Evolutionary conservation across 2,797 vertebrate genomes (phyloP).

Genomic region (Sebastiscus albofasciatus): DNA sequence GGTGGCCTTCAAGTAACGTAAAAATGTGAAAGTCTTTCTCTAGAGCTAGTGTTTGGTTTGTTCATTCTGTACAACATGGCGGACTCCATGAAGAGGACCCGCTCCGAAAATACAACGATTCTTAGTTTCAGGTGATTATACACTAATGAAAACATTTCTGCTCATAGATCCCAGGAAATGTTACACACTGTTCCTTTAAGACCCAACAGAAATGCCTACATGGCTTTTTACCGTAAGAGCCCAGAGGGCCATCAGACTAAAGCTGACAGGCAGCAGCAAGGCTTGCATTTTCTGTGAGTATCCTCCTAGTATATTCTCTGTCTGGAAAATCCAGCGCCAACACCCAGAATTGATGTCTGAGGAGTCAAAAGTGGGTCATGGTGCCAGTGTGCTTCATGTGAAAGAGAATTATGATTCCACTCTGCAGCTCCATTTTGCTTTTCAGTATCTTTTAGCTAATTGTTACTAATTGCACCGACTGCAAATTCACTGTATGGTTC

Average conservation of each 20-base stretch:
- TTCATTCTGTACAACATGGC: no score
- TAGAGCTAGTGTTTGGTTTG: no score
- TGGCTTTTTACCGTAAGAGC: background rate
- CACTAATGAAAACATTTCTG: no score
- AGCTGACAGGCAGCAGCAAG: background rate
- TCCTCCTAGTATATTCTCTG: background rate
- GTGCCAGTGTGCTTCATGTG: constrained; percentile 62
- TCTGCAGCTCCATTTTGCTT: background rate
- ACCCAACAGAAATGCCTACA: background rate
- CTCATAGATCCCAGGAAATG: no score
- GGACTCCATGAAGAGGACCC: no score
- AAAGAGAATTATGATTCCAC: background rate
- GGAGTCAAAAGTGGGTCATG: constrained; percentile 72
- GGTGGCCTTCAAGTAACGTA: no score
- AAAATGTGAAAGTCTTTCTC: no score
- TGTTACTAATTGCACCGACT: background rate
- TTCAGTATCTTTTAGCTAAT: background rate
- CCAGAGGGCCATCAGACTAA: background rate
- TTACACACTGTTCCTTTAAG: background rate
- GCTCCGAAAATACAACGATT: no score
- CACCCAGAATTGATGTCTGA: constrained; percentile 32
- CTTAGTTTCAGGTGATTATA: no score
- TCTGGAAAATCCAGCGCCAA: constrained; percentile 20
- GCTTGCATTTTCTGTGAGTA: background rate
- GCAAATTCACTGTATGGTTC: background rate